Evolutionary conservation across 2,113 vertebrate genomes (phyloP), one percentile per base, ranked within the genome.

Genomic region (Pygoscelis antarcticus): DNA sequence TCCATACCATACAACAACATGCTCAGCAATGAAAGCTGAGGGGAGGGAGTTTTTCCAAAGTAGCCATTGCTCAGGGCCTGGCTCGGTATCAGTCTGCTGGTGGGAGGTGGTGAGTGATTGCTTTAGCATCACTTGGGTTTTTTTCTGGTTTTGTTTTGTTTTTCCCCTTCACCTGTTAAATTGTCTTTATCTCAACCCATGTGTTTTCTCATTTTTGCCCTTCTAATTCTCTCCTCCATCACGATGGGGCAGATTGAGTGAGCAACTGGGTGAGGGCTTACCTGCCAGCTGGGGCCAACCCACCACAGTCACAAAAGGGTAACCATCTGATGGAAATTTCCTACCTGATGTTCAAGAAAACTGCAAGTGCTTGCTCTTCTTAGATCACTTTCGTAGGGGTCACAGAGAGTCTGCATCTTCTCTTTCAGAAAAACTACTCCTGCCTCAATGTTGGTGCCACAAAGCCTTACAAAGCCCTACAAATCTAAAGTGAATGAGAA

Each of bases 231-330:
- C 17, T 66, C 23, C 7, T 78, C 18, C 23, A 52, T 36, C 15
- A 8, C 21, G 3, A 17, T n/a, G n/a, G 12, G 32, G 7, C 0
- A 3, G 16, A 69, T 5, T 22, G 8, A 65, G 12, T 1, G 5
- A 87, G 14, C 6, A 13, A 11, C 5, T n/a, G 44, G 2, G 10
- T 85, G 15, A 61, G 29, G 13, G 10, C 6, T 78, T 51, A 51
- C 30, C 25, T 84, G 44, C 19, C 40, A 57, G 15, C 5, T 81
- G 49, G 26, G 12, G n/a, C 61, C n/a, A 74, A 65, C 7, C 60
- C 25, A 61, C 27, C 7, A 23, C 11, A 25, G 13, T 32, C 17
- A 64, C 22, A 23, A 83, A 83, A 25, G 11, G 4, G 9, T 32
- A 83, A 65, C 6, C 6, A 16, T n/a, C 16, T 17, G 18, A 51